Evolutionary conservation across 2,797 vertebrate species (phyloP).

Genomic region (Cyclura pinguis): DNA sequence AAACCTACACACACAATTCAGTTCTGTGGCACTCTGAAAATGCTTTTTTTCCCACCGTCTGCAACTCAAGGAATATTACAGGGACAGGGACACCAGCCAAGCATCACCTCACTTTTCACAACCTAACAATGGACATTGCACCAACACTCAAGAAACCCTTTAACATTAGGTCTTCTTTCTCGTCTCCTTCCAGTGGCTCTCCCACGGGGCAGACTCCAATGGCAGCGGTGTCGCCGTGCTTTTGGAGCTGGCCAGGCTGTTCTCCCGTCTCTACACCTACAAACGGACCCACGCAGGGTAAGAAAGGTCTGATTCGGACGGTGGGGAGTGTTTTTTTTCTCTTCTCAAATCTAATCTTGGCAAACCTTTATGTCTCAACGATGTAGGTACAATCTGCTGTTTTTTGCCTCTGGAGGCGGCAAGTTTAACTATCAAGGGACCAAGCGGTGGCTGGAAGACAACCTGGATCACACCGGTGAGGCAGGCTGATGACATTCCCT

Average conservation of each 20-base stretch:
- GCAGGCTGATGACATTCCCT: not conserved
- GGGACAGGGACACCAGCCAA: too few relatives aligned
- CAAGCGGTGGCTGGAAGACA: conserved; percentile 98
- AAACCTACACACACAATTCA: too few relatives aligned
- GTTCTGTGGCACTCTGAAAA: too few relatives aligned
- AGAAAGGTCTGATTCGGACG: conserved; percentile 52
- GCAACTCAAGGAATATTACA: too few relatives aligned
- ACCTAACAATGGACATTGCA: not conserved
- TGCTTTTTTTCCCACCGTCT: too few relatives aligned
- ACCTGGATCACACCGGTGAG: conserved; percentile 96
- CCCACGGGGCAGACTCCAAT: conserved; percentile 95
- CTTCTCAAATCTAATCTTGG: not conserved
- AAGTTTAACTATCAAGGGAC: conserved; percentile 99
- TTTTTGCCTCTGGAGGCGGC: conserved; percentile 97
- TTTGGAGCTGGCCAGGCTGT: conserved; percentile 94
- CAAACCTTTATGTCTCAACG: not conserved
- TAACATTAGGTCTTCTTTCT: not conserved
- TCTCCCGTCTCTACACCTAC: conserved; percentile 96
- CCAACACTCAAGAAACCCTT: too few relatives aligned
- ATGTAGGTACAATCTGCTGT: conserved; percentile 94
- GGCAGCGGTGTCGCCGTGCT: conserved; percentile 93
- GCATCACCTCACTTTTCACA: too few relatives aligned
- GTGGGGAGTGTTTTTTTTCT: not conserved
- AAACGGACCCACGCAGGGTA: conserved; percentile 96
- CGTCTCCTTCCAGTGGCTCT: conserved; percentile 88